Evolutionary conservation across 2,113 vertebrate genomes (phyloP).

Genomic region (Scomber scombrus): DNA sequence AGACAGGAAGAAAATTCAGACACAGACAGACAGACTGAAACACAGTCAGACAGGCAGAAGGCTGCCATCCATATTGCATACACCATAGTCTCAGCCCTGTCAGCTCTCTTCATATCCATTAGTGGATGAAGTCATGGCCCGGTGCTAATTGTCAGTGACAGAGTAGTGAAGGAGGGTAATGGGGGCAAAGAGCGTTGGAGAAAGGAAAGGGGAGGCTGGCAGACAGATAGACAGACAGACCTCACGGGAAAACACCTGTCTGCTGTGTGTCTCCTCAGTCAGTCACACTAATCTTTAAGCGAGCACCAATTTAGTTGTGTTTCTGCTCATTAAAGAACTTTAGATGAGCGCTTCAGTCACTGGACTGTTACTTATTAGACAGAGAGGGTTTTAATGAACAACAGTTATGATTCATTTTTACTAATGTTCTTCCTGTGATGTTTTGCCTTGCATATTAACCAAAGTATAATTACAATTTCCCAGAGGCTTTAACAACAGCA

Average conservation of each 20-base stretch:
- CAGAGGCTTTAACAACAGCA: background rate
- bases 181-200: conserved; percentile 32
- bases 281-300: background rate
- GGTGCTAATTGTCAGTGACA: conserved; percentile 72
- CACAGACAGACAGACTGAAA: conserved; percentile 15
- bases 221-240: conserved; percentile 22
- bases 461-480: background rate
- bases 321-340: conserved; percentile 25
- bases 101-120: conserved; percentile 69
- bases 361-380: conserved; percentile 19
- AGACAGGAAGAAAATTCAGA: background rate
- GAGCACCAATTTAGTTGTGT: background rate
- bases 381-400: background rate
- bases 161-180: conserved; percentile 48
- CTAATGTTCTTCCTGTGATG: background rate
- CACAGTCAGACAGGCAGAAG: conserved; percentile 29
- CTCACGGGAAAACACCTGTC: conserved; percentile 67
- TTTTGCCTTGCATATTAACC: background rate
- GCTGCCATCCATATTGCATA: conserved; percentile 50
- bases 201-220: conserved; percentile 17
- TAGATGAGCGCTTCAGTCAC: background rate
- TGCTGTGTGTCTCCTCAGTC: conserved; percentile 32
- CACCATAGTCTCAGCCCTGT: conserved; percentile 42
- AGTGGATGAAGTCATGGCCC: conserved; percentile 80
- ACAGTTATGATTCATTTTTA: background rate